Percentiles rank a stretch among this genome's conserved stretches.
Evolutionary conservation across 1,140 invertebrate genomes (phyloP).

Genomic region (Callitettix versicolor): DNA sequence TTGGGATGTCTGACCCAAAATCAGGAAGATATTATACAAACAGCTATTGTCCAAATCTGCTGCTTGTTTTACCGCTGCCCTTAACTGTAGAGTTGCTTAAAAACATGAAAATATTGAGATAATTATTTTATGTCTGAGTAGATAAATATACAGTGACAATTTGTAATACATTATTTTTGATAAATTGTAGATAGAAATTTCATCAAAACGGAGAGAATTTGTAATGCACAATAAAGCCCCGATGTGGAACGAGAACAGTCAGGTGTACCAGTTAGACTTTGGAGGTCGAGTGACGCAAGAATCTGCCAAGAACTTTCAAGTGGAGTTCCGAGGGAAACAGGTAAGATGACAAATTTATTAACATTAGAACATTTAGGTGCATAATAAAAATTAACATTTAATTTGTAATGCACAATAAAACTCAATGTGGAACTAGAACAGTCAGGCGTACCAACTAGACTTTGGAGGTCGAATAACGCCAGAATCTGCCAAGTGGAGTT

Average conservation of each 20-base stretch:
- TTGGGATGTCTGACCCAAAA: no score
- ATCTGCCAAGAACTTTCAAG: constrained; percentile 99
- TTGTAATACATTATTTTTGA: no score
- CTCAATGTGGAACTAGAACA: constrained; percentile 99
- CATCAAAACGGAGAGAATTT: constrained; percentile 53
- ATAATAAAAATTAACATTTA: constrained; percentile 33
- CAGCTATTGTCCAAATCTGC: no score
- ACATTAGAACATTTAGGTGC: not conserved
- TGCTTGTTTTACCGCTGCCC: no score
- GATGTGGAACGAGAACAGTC: constrained; percentile 98
- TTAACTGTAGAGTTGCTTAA: no score
- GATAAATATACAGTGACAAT: no score
- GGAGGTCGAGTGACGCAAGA: constrained; percentile 98
- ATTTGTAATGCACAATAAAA: constrained; percentile 97
- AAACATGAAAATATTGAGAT: no score
- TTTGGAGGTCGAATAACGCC: constrained; percentile 98
- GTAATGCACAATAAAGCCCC: constrained; percentile 98
- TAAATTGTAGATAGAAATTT: constrained; percentile 24
- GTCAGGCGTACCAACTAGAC: constrained; percentile 97
- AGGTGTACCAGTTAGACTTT: constrained; percentile 98
- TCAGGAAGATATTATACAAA: no score
- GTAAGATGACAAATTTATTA: no score
- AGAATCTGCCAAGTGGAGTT: constrained; percentile 98
- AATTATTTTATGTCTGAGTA: no score
- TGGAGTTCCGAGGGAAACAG: constrained; percentile 94